These are phyloP conservation scores for Podarcis raffonei DNA, from an alignment of 2,113 vertebrate genomes.

Conservation along the genomic window DNA sequence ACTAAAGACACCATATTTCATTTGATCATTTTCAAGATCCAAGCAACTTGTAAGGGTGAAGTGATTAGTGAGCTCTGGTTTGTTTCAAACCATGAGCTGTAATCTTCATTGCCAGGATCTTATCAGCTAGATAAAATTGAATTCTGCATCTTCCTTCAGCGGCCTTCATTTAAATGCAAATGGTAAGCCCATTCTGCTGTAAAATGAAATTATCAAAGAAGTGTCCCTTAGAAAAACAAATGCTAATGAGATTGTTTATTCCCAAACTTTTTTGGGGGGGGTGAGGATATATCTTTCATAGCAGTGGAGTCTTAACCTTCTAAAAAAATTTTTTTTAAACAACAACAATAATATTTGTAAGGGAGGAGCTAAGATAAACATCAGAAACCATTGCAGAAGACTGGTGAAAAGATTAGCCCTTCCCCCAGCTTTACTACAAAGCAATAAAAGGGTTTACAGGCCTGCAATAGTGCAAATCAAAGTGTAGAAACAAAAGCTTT, in stretches of 20 bases:
- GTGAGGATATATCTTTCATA: constrained; percentile 26
- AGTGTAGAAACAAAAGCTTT: not conserved
- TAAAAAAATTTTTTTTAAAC: not conserved
- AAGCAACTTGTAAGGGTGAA: not conserved
- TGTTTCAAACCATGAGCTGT: constrained; percentile 8
- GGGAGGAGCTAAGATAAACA: not conserved
- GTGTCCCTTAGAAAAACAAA: constrained; percentile 23
- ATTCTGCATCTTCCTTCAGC: constrained; percentile 42
- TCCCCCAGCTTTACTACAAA: not conserved
- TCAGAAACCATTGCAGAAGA: constrained; percentile 2
- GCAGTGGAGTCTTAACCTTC: constrained; percentile 3
- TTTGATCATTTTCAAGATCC: not conserved
- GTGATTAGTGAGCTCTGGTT: not conserved
- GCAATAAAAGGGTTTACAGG: not conserved
- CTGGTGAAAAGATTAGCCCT: not conserved
- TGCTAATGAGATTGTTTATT: constrained; percentile 46
- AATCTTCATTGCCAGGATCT: constrained; percentile 14
- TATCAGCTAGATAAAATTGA: constrained; percentile 51
- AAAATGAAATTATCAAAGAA: constrained; percentile 56
- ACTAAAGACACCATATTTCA: not conserved
- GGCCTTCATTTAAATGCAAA: constrained; percentile 60
- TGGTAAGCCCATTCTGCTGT: constrained; percentile 32
- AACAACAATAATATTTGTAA: not conserved
- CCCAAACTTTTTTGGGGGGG: constrained; percentile 1
- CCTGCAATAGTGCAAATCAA: not conserved